Conservation (phyloP, 2,113 vertebrate genomes). For the Empidonax alnorum region DNA sequence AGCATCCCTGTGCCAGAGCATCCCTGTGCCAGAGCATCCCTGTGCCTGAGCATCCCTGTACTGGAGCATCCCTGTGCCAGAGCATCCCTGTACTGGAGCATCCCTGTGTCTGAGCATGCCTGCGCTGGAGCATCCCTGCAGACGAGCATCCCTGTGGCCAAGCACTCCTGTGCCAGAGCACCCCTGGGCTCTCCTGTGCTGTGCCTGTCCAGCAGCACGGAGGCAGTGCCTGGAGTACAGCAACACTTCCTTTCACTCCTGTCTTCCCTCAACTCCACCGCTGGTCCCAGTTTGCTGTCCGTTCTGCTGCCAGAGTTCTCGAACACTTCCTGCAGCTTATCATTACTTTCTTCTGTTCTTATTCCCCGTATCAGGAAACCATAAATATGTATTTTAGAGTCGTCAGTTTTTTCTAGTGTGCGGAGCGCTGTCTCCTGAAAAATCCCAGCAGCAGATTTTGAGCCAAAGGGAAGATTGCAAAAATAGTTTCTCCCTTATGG, state of each 20-base stretch:
- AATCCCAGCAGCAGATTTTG: constrained; percentile 57
- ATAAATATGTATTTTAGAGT: constrained; percentile 58
- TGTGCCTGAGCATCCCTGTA: fast-evolving
- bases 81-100: fast-evolving
- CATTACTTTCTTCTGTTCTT: constrained; percentile 39
- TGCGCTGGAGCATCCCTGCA: fast-evolving
- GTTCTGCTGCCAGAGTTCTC: not conserved
- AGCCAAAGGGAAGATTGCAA: constrained; percentile 61
- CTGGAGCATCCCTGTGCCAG: fast-evolving
- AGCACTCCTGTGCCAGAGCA: not conserved
- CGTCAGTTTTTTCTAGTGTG: not conserved
- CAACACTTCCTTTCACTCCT: not conserved
- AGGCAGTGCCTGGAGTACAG: not conserved
- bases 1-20: not conserved
- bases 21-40: fast-evolving
- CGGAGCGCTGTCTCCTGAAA: constrained; percentile 9
- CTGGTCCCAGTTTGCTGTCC: not conserved
- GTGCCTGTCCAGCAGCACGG: not conserved
- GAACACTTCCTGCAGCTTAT: not conserved
- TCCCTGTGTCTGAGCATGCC: too few relatives aligned
- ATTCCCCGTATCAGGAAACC: constrained; percentile 30
- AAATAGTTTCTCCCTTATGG: constrained; percentile 69
- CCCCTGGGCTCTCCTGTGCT: not conserved
- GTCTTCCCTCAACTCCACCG: fast-evolving
- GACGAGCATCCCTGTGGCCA: fast-evolving